phyloP scores from a whole-genome alignment of 2,888 invertebrate species.

The Embidobia sp. region DNA sequence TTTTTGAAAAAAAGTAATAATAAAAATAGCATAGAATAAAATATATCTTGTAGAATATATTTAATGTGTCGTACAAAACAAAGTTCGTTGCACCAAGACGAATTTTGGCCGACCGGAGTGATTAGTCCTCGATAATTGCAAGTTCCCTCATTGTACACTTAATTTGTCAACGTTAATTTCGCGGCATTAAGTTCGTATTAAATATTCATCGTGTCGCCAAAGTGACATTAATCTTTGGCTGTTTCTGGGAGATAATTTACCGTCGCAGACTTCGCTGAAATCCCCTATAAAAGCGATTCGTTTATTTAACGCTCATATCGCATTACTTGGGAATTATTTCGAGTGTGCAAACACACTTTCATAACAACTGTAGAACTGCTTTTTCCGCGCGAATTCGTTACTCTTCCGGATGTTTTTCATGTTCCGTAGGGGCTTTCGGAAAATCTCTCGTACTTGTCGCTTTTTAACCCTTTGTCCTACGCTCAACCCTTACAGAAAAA shows the following conservation, averaged over 20 bases:
- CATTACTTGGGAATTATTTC: slow-evolving; percentile 41
- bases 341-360: slow-evolving; percentile 38
- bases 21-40: too few species aligned
- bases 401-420: not conserved
- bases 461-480: too few species aligned
- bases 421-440: too few species aligned
- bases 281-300: slow-evolving; percentile 46
- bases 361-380: too few species aligned
- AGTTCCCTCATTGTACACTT: slow-evolving; percentile 41
- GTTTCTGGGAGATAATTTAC: slow-evolving; percentile 62
- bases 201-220: slow-evolving; percentile 58
- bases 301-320: slow-evolving; percentile 41
- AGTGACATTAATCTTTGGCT: slow-evolving; percentile 61
- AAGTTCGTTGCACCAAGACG: too few species aligned
- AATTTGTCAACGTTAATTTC: slow-evolving; percentile 62
- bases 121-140: slow-evolving; percentile 39
- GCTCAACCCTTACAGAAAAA: too few species aligned
- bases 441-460: too few species aligned
- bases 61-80: too few species aligned
- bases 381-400: not conserved
- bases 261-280: slow-evolving; percentile 43
- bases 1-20: too few species aligned
- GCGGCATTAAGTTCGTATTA: slow-evolving; percentile 48
- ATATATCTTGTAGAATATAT: too few species aligned
- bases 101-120: not conserved